Evolutionary conservation across 2,888 invertebrate genomes (phyloP).

Genomic region (Limnephilus marmoratus): DNA sequence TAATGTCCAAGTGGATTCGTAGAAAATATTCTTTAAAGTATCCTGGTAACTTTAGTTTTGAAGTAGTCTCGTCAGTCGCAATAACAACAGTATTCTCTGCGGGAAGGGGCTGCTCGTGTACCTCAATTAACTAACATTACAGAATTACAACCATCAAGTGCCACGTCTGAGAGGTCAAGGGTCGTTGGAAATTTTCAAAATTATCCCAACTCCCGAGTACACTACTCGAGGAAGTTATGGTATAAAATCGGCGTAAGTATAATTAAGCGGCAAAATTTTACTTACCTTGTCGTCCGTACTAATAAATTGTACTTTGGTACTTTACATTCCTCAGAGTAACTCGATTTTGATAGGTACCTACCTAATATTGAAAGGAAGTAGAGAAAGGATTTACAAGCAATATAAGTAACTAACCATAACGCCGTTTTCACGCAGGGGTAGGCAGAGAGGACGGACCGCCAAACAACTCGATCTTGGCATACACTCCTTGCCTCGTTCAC

Average conservation of each 20-base stretch:
- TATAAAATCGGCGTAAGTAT: not conserved
- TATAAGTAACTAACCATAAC: too few relatives aligned
- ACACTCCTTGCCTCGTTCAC: too few relatives aligned
- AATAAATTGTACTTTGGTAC: not conserved
- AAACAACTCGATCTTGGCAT: too few relatives aligned
- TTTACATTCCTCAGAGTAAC: not conserved
- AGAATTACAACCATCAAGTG: slow-evolving; percentile 22
- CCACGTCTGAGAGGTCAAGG: slow-evolving; percentile 2
- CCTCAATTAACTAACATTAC: slow-evolving; percentile 21
- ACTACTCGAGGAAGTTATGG: not conserved
- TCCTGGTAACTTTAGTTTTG: not conserved
- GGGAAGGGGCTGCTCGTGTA: not conserved
- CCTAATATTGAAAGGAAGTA: not conserved
- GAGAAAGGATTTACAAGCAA: not conserved
- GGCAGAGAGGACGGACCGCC: too few relatives aligned
- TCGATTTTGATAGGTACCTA: not conserved
- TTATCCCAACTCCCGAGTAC: slow-evolving; percentile 9
- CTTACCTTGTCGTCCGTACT: not conserved
- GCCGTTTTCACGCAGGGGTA: too few relatives aligned
- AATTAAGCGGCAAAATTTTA: not conserved
- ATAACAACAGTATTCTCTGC: not conserved
- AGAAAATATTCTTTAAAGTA: not conserved
- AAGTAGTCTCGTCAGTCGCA: not conserved
- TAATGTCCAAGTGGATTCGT: not conserved
- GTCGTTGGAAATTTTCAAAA: slow-evolving; percentile 17